phyloP scores from a whole-genome alignment of 2,797 vertebrate genomes.

The Crocidura indochinensis region DNA sequence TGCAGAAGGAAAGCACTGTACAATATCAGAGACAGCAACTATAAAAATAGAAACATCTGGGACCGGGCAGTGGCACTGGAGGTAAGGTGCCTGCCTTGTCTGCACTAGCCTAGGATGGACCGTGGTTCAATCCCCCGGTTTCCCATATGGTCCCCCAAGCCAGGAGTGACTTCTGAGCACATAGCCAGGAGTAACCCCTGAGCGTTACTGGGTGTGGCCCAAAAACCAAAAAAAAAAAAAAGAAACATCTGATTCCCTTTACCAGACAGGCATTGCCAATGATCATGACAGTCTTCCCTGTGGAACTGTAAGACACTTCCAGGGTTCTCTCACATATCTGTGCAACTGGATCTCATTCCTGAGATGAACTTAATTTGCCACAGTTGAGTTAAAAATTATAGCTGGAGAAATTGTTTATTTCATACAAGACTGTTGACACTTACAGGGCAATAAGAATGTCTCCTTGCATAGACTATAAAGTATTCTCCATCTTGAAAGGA shows the following conservation, averaged over 20 bases:
- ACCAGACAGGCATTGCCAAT: background rate
- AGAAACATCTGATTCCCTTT: background rate
- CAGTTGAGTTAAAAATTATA: background rate
- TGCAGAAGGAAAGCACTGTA: background rate
- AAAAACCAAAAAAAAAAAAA: too few species aligned
- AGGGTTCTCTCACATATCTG: background rate
- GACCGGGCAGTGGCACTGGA: too few species aligned
- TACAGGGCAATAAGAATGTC: background rate
- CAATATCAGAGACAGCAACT: too few species aligned
- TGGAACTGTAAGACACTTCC: background rate
- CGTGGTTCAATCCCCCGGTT: too few species aligned
- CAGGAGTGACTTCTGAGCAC: too few species aligned
- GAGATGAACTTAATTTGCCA: background rate
- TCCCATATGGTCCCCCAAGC: too few species aligned
- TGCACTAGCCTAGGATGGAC: too few species aligned
- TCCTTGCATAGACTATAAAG: background rate
- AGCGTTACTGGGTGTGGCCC: too few species aligned
- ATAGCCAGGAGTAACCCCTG: too few species aligned
- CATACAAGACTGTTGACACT: background rate
- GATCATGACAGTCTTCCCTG: background rate
- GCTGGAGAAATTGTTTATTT: background rate
- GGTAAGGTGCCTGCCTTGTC: too few species aligned
- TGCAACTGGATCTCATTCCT: background rate
- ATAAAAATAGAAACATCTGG: too few species aligned
- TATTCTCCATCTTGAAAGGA: too few species aligned